Evolutionary conservation across 1,140 invertebrate species (phyloP).

Genomic region (Heliconius nattereri): DNA sequence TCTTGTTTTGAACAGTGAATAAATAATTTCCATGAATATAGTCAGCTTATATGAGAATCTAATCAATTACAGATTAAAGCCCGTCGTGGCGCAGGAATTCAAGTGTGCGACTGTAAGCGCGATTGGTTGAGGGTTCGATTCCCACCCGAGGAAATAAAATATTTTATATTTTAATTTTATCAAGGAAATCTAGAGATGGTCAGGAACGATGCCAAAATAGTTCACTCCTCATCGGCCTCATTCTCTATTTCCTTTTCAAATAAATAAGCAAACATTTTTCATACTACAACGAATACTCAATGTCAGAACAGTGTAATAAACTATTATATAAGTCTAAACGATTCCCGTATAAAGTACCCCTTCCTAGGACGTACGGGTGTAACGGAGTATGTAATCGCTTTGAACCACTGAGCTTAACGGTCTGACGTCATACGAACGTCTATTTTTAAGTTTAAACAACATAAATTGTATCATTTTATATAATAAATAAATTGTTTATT

Average conservation of each 20-base stretch:
- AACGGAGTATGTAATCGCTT: constrained; percentile 22
- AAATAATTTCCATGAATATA: too few relatives aligned
- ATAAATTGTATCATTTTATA: not conserved
- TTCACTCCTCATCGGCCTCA: not conserved
- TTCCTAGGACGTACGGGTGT: not conserved
- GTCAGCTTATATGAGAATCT: too few relatives aligned
- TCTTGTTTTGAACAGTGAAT: too few relatives aligned
- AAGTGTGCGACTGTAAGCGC: too few relatives aligned
- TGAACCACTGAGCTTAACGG: constrained; percentile 20
- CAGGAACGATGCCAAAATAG: too few relatives aligned
- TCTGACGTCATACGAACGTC: not conserved
- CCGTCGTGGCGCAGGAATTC: too few relatives aligned
- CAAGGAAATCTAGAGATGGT: too few relatives aligned
- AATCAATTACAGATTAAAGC: too few relatives aligned
- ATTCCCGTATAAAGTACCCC: not conserved
- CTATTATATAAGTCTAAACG: not conserved
- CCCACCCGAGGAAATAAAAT: too few relatives aligned
- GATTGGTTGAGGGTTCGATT: too few relatives aligned
- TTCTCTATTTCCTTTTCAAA: not conserved
- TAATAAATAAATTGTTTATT: too few relatives aligned
- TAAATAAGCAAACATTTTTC: not conserved
- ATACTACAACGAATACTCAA: not conserved
- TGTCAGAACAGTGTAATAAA: not conserved
- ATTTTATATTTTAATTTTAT: too few relatives aligned
- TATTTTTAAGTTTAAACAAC: constrained; percentile 11